phyloP scores from a whole-genome alignment of 2,888 invertebrate genomes.

The Polydrusus pterygomalis region DNA sequence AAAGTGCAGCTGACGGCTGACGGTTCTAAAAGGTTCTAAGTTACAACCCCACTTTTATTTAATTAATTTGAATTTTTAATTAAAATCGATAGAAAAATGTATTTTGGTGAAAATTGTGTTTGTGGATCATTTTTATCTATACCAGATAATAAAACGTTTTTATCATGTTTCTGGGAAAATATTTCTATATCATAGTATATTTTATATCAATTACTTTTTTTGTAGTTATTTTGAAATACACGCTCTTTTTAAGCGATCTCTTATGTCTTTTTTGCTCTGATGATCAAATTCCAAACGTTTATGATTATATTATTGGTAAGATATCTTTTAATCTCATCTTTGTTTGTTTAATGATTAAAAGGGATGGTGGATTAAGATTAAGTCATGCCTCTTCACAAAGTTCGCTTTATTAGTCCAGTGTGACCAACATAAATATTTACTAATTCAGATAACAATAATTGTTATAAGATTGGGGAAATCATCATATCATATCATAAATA shows the following conservation, averaged over 20 bases:
- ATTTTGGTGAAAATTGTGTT: conserved; percentile 14
- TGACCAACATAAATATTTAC: too few species aligned
- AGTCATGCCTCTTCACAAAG: too few species aligned
- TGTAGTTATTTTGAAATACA: conserved; percentile 32
- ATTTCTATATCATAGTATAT: conserved; percentile 42
- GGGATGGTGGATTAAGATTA: too few species aligned
- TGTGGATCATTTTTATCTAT: background rate
- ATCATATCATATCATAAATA: too few species aligned
- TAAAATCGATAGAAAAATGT: conserved; percentile 6
- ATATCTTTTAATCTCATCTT: background rate
- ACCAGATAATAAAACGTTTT: conserved; percentile 10
- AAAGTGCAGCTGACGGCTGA: too few species aligned
- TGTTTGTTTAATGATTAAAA: too few species aligned
- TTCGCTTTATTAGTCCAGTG: too few species aligned
- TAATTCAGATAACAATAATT: too few species aligned
- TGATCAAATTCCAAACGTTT: conserved; percentile 15
- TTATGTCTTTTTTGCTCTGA: conserved; percentile 28
- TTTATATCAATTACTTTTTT: conserved; percentile 38
- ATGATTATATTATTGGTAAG: conserved; percentile 52
- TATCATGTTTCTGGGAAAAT: conserved; percentile 20
- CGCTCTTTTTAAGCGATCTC: conserved; percentile 26
- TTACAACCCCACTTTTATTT: background rate
- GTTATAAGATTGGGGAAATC: too few species aligned
- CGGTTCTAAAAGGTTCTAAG: too few species aligned
- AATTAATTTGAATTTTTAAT: too few species aligned